These are phyloP conservation scores for Apus apus DNA, from an alignment of 2,113 vertebrate species.

Conservation along the genomic window DNA sequence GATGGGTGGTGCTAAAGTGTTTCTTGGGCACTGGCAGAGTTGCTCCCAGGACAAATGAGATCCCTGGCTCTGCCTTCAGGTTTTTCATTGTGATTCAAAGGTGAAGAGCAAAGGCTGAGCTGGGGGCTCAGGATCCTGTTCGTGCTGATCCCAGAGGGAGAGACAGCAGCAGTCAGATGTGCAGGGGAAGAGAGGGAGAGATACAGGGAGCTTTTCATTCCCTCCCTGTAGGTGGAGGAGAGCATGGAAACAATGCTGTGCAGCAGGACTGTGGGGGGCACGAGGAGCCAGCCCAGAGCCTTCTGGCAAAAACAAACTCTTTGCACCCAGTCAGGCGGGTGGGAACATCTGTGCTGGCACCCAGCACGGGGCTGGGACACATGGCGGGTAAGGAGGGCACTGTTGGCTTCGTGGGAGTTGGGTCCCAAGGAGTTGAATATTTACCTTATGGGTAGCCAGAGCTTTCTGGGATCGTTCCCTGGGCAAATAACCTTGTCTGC, in stretches of 20 bases:
- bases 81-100: background rate
- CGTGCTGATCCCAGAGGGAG: background rate
- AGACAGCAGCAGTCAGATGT: background rate
- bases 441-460: background rate
- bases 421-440: background rate
- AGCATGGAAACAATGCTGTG: conserved; percentile 77
- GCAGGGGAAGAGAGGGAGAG: background rate
- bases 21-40: background rate
- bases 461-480: background rate
- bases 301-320: conserved; percentile 71
- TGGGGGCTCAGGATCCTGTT: background rate
- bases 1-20: background rate
- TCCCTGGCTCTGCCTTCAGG: background rate
- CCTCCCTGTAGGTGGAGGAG: conserved; percentile 75
- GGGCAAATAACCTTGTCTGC: background rate
- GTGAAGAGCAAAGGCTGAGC: background rate
- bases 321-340: conserved; percentile 18
- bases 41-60: background rate
- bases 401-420: background rate
- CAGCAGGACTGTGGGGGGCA: conserved; percentile 63
- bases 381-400: background rate
- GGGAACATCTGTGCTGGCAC: conserved; percentile 53
- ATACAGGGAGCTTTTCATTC: conserved; percentile 70
- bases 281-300: conserved; percentile 45
- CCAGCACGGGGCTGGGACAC: background rate